phyloP scores from a whole-genome alignment of 2,888 invertebrate genomes.

The Bellardia bayeri region DNA sequence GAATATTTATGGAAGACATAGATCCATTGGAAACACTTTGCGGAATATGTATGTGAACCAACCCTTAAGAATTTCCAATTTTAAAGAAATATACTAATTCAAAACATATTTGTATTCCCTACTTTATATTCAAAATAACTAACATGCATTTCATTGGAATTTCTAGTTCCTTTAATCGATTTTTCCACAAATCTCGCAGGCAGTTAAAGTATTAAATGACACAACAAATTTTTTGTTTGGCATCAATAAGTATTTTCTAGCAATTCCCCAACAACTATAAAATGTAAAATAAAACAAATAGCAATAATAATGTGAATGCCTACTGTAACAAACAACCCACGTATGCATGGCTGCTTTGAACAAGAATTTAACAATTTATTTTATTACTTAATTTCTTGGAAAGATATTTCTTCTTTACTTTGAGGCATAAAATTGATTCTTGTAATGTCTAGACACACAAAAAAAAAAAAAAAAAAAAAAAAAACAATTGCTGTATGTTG shows the following conservation, averaged over 20 bases:
- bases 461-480: constrained; percentile 8
- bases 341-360: constrained; percentile 45
- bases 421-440: constrained; percentile 68
- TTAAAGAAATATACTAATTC: no score
- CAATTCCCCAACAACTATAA: constrained; percentile 22
- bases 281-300: constrained; percentile 16
- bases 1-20: no score
- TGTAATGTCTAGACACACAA: constrained; percentile 68
- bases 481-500: constrained; percentile 45
- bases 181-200: not conserved
- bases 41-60: no score
- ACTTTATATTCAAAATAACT: not conserved
- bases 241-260: constrained; percentile 33
- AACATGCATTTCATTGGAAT: not conserved
- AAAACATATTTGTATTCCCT: no score
- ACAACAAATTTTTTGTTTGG: constrained; percentile 24
- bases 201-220: constrained; percentile 31
- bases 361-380: constrained; percentile 59
- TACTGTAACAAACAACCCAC: constrained; percentile 57
- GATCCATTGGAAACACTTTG: no score
- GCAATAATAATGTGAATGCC: constrained; percentile 38
- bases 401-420: constrained; percentile 57
- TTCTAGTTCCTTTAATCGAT: not conserved
- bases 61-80: no score
- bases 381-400: constrained; percentile 70